Evolutionary conservation across 2,113 vertebrate species (phyloP).

Genomic region (Hyla sarda): DNA sequence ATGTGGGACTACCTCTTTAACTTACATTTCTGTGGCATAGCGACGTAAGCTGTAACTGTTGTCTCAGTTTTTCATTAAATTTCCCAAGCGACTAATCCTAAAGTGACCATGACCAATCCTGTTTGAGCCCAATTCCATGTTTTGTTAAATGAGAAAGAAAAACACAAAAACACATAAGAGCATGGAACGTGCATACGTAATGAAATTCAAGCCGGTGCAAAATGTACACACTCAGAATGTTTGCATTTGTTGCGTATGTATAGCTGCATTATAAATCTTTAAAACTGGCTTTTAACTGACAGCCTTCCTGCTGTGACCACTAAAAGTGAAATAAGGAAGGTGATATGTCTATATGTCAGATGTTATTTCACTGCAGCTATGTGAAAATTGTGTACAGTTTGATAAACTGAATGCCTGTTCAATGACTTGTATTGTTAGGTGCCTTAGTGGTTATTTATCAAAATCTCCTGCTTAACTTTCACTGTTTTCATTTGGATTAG

Average conservation of each 20-base stretch:
- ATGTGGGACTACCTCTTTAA: no score
- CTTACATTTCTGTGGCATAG: neutral
- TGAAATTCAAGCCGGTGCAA: conserved; percentile 55
- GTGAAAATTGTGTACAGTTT: conserved; percentile 34
- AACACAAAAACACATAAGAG: conserved; percentile 44
- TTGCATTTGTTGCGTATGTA: conserved; percentile 54
- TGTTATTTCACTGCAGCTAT: conserved; percentile 43
- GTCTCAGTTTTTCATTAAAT: conserved; percentile 12
- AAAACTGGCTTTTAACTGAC: conserved; percentile 51
- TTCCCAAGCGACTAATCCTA: conserved; percentile 45
- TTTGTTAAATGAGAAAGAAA: conserved; percentile 52
- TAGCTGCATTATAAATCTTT: conserved; percentile 54
- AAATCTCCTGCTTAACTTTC: conserved; percentile 32
- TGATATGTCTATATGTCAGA: conserved; percentile 56
- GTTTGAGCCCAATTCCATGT: conserved; percentile 37
- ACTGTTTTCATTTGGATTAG: conserved; percentile 13
- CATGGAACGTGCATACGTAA: conserved; percentile 33
- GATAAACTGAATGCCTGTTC: conserved; percentile 35
- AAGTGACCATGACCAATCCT: conserved; percentile 51
- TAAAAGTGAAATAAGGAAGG: conserved; percentile 51
- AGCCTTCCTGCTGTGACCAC: conserved; percentile 50
- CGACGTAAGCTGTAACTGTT: conserved; percentile 3
- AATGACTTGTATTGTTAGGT: conserved; percentile 37
- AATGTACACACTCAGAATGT: conserved; percentile 48
- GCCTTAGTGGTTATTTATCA: conserved; percentile 10